These are phyloP conservation scores for Lysandra coridon DNA, from an alignment of 2,888 invertebrate species.

Conservation along the genomic window DNA sequence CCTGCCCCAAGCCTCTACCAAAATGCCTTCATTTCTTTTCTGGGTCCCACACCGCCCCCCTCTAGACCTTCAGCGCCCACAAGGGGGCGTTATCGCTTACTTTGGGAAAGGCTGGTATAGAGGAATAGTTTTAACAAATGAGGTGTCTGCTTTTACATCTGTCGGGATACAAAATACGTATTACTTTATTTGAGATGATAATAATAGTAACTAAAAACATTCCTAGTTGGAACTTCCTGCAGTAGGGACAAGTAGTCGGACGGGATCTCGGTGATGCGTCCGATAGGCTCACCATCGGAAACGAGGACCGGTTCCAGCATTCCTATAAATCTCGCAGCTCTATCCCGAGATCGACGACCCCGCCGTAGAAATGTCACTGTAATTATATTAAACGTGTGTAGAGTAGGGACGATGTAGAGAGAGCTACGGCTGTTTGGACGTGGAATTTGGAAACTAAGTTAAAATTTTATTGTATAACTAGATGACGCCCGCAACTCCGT, in stretches of 20 bases:
- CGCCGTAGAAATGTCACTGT: slow-evolving; percentile 36
- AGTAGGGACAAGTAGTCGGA: slow-evolving; percentile 31
- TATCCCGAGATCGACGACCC: slow-evolving; percentile 47
- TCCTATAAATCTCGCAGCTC: slow-evolving; percentile 59
- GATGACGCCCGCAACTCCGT: no score
- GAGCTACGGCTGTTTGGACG: no score
- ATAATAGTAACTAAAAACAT: background rate
- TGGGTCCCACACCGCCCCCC: no score
- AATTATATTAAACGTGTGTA: slow-evolving; percentile 35
- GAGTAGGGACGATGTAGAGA: background rate
- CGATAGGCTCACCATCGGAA: slow-evolving; percentile 55
- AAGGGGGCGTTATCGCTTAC: no score
- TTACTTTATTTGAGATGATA: background rate
- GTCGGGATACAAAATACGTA: background rate
- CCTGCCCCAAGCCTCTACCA: no score
- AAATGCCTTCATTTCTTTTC: no score
- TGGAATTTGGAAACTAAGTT: no score
- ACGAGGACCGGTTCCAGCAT: slow-evolving; percentile 64
- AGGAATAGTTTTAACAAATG: no score
- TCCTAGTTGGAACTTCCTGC: slow-evolving; percentile 9
- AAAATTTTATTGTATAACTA: no score
- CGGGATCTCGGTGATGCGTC: slow-evolving; percentile 41
- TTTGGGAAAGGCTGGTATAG: no score
- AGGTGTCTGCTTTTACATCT: no score
- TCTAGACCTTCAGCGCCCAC: no score